Evolutionary conservation across 2,797 vertebrate species (phyloP).

Genomic region (Pteropus rufus): DNA sequence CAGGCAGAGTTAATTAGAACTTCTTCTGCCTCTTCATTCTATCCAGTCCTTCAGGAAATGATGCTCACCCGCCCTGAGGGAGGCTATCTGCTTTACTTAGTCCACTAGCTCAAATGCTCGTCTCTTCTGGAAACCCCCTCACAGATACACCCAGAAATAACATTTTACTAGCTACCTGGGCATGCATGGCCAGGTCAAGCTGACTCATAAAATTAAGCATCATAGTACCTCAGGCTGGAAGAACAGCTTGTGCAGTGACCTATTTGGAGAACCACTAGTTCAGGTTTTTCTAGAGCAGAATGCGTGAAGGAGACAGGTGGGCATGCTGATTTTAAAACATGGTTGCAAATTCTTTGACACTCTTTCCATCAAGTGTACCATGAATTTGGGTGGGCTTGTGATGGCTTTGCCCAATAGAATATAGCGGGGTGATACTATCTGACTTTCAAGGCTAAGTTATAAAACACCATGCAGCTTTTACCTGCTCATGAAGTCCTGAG

Average conservation of each 20-base stretch:
- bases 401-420: background rate
- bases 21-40: background rate
- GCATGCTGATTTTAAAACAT: background rate
- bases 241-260: background rate
- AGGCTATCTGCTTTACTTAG: background rate
- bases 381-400: background rate
- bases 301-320: background rate
- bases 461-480: background rate
- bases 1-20: background rate
- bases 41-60: background rate
- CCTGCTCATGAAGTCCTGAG: background rate
- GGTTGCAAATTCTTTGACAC: background rate
- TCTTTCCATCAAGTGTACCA: background rate
- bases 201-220: background rate
- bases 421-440: background rate
- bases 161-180: background rate
- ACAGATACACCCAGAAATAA: background rate
- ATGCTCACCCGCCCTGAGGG: background rate
- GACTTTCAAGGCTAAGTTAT: background rate
- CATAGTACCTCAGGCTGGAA: background rate
- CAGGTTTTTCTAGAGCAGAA: background rate
- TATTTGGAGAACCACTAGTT: background rate
- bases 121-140: background rate
- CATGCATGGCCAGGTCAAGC: background rate
- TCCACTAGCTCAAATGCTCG: background rate